phyloP scores from a whole-genome alignment of 1,140 invertebrate genomes.

The Ridgeia piscesae region DNA sequence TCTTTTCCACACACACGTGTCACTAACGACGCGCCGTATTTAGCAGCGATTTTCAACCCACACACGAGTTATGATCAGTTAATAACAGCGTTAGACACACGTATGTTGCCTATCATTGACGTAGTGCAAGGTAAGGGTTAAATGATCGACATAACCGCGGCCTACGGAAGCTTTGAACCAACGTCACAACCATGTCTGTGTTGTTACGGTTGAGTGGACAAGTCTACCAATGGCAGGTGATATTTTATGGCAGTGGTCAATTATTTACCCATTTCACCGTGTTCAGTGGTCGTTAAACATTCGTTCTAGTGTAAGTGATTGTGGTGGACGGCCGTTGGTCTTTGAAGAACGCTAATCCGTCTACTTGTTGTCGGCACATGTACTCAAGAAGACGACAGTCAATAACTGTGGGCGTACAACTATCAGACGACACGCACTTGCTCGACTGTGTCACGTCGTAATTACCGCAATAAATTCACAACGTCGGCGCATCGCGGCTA shows the following conservation, averaged over 20 bases:
- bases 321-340: neutral
- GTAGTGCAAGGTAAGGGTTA: neutral
- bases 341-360: neutral
- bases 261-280: neutral
- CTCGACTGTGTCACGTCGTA: neutral
- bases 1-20: neutral
- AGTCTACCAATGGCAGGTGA: neutral
- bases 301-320: neutral
- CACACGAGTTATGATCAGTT: neutral
- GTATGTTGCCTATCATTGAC: neutral
- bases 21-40: neutral
- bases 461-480: neutral
- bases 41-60: neutral
- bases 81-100: neutral
- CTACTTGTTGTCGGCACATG: neutral
- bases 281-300: neutral
- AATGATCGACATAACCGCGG: neutral
- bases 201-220: neutral
- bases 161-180: neutral
- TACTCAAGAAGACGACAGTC: neutral
- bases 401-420: neutral
- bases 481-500: neutral
- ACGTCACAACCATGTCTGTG: neutral
- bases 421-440: neutral
- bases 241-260: neutral